Base-by-base conservation (phyloP, 2,797 vertebrate species). In the Lepilemur ruficaudatus region DNA sequence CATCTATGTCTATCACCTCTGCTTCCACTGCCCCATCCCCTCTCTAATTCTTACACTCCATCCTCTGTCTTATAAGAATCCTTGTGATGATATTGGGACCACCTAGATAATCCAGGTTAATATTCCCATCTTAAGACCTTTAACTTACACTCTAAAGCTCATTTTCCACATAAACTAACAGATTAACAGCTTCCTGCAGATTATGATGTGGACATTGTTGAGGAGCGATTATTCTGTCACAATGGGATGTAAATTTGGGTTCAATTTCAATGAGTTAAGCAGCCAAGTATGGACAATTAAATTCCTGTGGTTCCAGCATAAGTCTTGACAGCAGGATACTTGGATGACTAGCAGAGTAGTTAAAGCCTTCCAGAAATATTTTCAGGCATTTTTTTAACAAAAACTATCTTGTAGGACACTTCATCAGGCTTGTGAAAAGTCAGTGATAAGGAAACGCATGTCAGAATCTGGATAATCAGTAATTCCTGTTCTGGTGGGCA, bases 401-500 rank as follows among this genome's bases (percentile, higher is more conserved):
- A n/a, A n/a, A 35, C 13, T 69, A 7, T 59, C 7, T 61, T 32
- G 0, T 8, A 48, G 15, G 20, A 43, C 11, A n/a, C 14, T 65
- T 73, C 8, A n/a, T 96, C 23, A 25, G 41, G 30, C 43, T 70
- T 1, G 0, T 23, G 52, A 50, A 57, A 65, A 25, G 4, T 38
- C 4, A 52, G 2, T 2, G 0, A 23, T 80, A 75, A 50, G 22
- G 48, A 75, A 93, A 78, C 32, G 5, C 0, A 12, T 18, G 46
- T 4, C 20, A 41, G 13, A 76, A 10, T 14, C 5, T 76, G 14
- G 46, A 43, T 41, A 63, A 41, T 78, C 4, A 35, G 0, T 22
- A 18, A 3, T 20, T n/a, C 1, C 3, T 43, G 1, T 50, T 23
- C 0, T 23, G 3, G 13, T 70, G n/a, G 2, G 2, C 10, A 69